Percentiles rank a stretch among this genome's conserved stretches.
phyloP scores from a whole-genome alignment of 1,140 invertebrate genomes.

The Apis laboriosa region DNA sequence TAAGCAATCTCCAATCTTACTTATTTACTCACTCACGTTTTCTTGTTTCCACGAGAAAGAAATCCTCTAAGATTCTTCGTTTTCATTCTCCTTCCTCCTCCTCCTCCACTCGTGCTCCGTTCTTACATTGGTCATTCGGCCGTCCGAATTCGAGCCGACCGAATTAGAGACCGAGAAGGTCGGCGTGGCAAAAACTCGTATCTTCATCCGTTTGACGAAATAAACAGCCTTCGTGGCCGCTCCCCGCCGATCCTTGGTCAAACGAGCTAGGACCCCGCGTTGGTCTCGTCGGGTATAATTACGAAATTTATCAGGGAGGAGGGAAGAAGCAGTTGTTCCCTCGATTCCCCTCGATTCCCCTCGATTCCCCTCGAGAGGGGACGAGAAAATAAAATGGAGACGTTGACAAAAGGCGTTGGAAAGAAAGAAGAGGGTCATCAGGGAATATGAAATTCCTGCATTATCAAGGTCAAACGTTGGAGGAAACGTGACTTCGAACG shows the following conservation, averaged over 20 bases:
- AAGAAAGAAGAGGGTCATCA: background rate
- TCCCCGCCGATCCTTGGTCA: conserved; percentile 5
- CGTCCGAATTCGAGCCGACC: background rate
- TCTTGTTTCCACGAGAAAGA: too few relatives aligned
- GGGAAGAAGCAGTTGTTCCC: background rate
- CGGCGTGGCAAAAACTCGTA: conserved; percentile 12
- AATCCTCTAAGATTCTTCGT: background rate
- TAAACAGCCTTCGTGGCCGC: background rate
- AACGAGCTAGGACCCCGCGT: background rate
- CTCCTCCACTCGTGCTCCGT: background rate
- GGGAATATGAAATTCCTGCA: conserved; percentile 53
- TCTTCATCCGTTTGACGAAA: conserved; percentile 25
- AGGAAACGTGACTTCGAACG: conserved; percentile 59
- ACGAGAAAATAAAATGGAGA: background rate
- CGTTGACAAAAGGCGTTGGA: background rate
- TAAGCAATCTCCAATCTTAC: too few relatives aligned
- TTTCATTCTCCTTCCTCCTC: background rate
- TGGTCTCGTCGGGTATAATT: conserved; percentile 7
- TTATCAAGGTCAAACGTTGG: conserved; percentile 63
- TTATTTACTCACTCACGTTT: too few relatives aligned
- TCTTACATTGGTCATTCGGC: background rate
- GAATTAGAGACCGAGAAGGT: background rate
- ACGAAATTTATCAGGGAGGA: conserved; percentile 14
- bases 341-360: background rate
- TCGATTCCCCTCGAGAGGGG: background rate